Conservation (phyloP, 2,113 vertebrate genomes). For the Melanerpes formicivorus region DNA sequence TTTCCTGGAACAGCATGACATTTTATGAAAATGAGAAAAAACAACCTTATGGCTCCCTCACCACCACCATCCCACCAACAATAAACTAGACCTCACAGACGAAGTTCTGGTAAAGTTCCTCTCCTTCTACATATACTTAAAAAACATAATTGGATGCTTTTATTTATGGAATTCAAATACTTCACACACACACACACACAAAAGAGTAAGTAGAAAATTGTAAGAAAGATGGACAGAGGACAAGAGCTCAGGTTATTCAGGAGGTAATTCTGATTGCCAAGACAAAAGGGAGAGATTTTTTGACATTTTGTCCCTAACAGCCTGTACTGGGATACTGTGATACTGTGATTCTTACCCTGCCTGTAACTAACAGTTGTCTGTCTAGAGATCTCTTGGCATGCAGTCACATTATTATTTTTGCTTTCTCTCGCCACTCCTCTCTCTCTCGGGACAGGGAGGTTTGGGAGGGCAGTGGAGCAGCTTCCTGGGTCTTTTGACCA, state of each 20-base stretch:
- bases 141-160: neutral
- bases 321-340: neutral
- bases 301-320: neutral
- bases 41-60: neutral
- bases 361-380: neutral
- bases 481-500: too few species aligned
- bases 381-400: neutral
- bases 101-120: neutral
- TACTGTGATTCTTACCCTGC: neutral
- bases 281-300: neutral
- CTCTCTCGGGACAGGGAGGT: too few species aligned
- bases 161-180: neutral
- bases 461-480: too few species aligned
- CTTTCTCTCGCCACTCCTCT: too few species aligned
- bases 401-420: neutral
- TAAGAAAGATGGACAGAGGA: neutral
- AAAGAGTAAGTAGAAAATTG: neutral
- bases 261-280: neutral
- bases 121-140: neutral
- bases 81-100: neutral
- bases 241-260: neutral
- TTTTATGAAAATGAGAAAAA: neutral
- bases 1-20: neutral
- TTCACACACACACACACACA: neutral
- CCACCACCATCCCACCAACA: too few species aligned